A percentile compares a stretch with the other conserved stretches of the same genome.
phyloP scores from a whole-genome alignment of 2,113 vertebrate genomes.

The Phasianus colchicus region DNA sequence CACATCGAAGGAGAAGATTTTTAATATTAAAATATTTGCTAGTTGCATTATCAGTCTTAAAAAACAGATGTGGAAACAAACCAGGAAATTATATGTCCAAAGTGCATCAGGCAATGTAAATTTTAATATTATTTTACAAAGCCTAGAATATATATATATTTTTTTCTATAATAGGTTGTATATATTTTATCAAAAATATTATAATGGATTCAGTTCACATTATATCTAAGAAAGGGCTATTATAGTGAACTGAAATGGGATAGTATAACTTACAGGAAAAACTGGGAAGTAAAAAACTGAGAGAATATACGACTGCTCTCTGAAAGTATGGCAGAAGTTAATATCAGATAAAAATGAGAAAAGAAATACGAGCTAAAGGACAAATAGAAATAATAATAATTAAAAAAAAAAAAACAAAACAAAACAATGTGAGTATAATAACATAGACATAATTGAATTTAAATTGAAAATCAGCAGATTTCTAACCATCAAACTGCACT shows the following conservation, averaged over 20 bases:
- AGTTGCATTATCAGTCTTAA: background rate
- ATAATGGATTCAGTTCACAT: background rate
- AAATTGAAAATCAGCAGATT: background rate
- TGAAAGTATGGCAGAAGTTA: background rate
- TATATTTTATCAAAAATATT: background rate
- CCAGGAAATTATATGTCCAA: background rate
- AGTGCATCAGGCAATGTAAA: background rate
- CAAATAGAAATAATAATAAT: background rate
- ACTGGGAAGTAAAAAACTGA: background rate
- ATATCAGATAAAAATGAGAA: background rate
- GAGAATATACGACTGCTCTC: background rate
- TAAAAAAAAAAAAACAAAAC: background rate
- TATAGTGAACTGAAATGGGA: background rate
- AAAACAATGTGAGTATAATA: background rate
- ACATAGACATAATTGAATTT: background rate
- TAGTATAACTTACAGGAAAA: background rate
- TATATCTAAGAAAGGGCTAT: background rate
- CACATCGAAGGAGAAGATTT: background rate
- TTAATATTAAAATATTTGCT: background rate
- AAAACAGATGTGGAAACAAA: background rate
- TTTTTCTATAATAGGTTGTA: background rate
- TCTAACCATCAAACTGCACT: background rate
- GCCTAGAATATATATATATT: background rate
- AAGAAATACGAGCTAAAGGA: background rate
- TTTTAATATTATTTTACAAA: background rate